These are phyloP conservation scores for Drosophila sp. DNA, from an alignment of 1,140 invertebrate species.

Conservation along the genomic window DNA sequence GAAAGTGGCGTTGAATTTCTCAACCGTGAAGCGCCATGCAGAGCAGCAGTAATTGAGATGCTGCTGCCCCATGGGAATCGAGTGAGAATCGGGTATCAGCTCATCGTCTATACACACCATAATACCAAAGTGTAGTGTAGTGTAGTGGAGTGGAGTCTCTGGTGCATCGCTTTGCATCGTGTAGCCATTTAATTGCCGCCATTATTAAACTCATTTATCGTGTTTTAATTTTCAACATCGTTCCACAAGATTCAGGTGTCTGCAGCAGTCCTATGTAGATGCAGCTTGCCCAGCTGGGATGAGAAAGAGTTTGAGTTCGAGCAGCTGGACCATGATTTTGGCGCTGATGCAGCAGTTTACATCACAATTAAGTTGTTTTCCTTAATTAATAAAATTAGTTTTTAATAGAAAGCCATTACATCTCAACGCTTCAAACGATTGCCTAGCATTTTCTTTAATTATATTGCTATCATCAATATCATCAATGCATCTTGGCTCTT, in stretches of 20 bases:
- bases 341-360: slow-evolving; percentile 75
- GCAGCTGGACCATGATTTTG: slow-evolving; percentile 71
- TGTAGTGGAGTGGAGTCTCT: not conserved
- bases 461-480: not conserved
- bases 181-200: slow-evolving; percentile 79
- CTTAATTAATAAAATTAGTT: slow-evolving; percentile 81
- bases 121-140: not conserved
- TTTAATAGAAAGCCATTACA: slow-evolving; percentile 71
- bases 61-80: slow-evolving; percentile 45
- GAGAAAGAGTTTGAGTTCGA: slow-evolving; percentile 17
- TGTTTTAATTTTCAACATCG: slow-evolving; percentile 71
- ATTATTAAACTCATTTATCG: slow-evolving; percentile 82
- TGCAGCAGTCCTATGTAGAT: slow-evolving; percentile 23
- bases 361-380: slow-evolving; percentile 78
- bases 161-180: slow-evolving; percentile 31
- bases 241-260: slow-evolving; percentile 67
- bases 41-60: slow-evolving; percentile 78
- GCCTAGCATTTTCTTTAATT: not conserved
- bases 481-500: no score
- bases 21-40: slow-evolving; percentile 79
- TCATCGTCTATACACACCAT: not conserved
- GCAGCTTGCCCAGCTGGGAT: slow-evolving; percentile 26
- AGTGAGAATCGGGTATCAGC: not conserved
- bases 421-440: not conserved
- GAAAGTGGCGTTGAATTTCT: slow-evolving; percentile 81